phyloP scores from a whole-genome alignment of 2,113 vertebrate species.

The Microtus oregoni region DNA sequence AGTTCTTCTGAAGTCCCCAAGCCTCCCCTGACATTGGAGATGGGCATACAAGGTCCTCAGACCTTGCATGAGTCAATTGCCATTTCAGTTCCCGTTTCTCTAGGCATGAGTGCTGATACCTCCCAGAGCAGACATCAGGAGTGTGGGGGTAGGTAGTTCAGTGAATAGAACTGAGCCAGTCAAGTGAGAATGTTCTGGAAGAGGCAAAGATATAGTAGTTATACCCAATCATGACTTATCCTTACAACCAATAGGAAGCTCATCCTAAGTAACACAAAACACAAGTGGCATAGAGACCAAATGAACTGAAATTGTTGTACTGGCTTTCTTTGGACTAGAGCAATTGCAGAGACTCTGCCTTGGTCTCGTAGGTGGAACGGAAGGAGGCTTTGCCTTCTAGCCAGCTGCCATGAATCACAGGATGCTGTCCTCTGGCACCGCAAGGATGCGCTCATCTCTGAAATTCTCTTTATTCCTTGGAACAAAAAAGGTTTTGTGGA shows the following conservation, averaged over 20 bases:
- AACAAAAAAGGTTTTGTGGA: slow-evolving; percentile 37
- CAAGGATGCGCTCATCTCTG: neutral
- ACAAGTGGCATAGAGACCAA: neutral
- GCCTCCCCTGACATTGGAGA: neutral
- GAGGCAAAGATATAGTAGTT: neutral
- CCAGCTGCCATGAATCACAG: neutral
- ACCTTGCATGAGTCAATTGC: neutral
- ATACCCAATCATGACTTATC: neutral
- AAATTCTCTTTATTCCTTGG: slow-evolving; percentile 17
- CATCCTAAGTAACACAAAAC: neutral
- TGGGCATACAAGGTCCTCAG: neutral
- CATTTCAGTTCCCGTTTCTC: neutral
- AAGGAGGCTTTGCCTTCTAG: neutral
- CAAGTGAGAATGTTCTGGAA: neutral
- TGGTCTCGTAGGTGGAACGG: neutral
- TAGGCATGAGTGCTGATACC: too few species aligned
- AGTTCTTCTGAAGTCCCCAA: neutral
- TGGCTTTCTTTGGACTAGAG: neutral
- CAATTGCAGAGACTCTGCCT: neutral
- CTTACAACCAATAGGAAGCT: neutral
- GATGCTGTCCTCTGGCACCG: too few species aligned
- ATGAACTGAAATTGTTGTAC: neutral
- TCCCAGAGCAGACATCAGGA: neutral
- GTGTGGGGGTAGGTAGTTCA: neutral
- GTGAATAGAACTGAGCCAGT: neutral